Evolutionary conservation across 2,113 vertebrate species (phyloP).

Genomic region (Aegotheles bennettii): DNA sequence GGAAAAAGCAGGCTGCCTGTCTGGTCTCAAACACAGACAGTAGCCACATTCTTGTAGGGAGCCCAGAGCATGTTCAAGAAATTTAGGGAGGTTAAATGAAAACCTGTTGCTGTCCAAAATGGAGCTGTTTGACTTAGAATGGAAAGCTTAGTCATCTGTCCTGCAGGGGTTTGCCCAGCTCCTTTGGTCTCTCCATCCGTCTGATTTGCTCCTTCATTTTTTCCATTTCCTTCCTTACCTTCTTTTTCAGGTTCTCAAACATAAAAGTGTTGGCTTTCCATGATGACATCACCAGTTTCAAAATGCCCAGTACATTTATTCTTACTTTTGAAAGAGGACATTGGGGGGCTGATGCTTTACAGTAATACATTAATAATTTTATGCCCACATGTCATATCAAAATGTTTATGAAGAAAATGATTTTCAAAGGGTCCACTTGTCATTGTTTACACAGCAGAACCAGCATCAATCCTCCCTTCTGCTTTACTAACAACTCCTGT

Average conservation of each 20-base stretch:
- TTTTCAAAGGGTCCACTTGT: background rate
- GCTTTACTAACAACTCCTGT: background rate
- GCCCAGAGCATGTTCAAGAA: background rate
- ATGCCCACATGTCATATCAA: background rate
- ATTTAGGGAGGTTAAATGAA: background rate
- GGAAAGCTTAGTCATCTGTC: constrained; percentile 41
- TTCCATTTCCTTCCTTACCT: constrained; percentile 6
- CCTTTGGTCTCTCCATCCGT: constrained; percentile 8
- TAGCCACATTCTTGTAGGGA: background rate
- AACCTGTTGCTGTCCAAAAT: background rate
- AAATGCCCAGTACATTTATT: background rate
- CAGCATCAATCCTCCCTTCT: background rate
- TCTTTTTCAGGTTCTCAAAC: background rate
- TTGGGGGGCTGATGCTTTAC: background rate
- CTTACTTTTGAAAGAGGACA: background rate
- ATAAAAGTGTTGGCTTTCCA: background rate
- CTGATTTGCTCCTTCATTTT: constrained; percentile 6
- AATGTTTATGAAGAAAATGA: constrained; percentile 5
- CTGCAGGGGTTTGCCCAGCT: constrained; percentile 34
- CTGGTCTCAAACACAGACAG: constrained; percentile 4
- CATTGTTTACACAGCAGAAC: background rate
- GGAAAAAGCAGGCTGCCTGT: background rate
- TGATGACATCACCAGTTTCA: background rate
- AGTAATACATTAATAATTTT: too few relatives aligned
- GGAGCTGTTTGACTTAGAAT: background rate